Evolutionary conservation across 2,797 vertebrate species (phyloP), one percentile per base, ranked within the genome.

Genomic region (Margarornis squamiger): DNA sequence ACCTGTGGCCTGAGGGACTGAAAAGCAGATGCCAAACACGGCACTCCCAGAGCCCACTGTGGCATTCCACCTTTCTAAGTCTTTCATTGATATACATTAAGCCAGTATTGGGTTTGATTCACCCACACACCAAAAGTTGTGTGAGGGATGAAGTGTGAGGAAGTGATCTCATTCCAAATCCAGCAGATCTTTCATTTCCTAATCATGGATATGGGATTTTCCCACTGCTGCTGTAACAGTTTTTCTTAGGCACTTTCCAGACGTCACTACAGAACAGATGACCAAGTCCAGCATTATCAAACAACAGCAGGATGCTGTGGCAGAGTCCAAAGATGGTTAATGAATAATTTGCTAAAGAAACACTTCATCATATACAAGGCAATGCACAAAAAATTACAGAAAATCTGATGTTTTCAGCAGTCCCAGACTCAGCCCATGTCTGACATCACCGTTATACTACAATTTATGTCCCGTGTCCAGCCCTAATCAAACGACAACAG

Each of bases 91-190:
- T 14, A 5, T 2, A 34, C 26, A 15, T 41, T 41, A 75, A 68
- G 15, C n/a, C 49, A 45, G n/a, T 1, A 68, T 12, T 5, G 12
- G 26, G 23, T 48, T 78, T 80, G 43, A 75, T n/a, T 83, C 45
- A 24, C 30, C 66, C 52, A 62, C 36, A 20, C 61, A 46, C 12
- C 49, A 38, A 5, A 65, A 70, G 43, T n/a, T 30, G 13, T 55
- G 46, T 19, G 18, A 77, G 75, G 58, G 55, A 90, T 86, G 66
- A 86, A 90, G 78, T 1, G 1, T 54, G 48, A 84, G 82, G 85
- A 96, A 91, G 22, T 79, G 73, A 93, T 90, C 66, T 96, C 91
- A 95, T 76, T 62, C 52, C 36, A 39, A 81, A 79, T 21, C 79
- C 54, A 68, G 61, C 49, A 78, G 46, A 73, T 63, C 58, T 91